A percentile compares a stretch with the other conserved stretches of the same genome.
phyloP scores from a whole-genome alignment of 2,888 invertebrate species.

The Thecocarcelia acutangulata region DNA sequence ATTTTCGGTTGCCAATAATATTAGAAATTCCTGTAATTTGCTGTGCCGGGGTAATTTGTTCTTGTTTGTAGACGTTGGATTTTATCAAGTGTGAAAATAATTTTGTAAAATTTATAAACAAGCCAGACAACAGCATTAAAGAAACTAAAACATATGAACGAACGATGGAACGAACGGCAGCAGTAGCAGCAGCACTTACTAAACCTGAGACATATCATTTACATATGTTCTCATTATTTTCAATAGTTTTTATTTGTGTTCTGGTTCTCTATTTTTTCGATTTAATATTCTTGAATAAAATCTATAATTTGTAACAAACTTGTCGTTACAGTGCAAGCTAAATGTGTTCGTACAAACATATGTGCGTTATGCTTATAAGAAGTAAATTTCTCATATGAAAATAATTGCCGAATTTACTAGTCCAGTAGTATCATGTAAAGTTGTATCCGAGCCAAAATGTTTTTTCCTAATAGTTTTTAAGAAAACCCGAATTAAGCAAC shows the following conservation, averaged over 20 bases:
- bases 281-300: constrained; percentile 37
- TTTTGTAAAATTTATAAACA: constrained; percentile 41
- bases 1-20: constrained; percentile 54
- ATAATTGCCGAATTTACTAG: too few species aligned
- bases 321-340: constrained; percentile 28
- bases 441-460: too few species aligned
- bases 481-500: too few species aligned
- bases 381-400: too few species aligned
- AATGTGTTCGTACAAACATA: not conserved
- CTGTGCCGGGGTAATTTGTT: constrained; percentile 54
- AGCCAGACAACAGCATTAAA: constrained; percentile 26
- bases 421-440: too few species aligned
- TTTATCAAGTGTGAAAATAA: constrained; percentile 61
- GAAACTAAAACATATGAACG: not conserved
- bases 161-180: not conserved
- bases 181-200: constrained; percentile 25
- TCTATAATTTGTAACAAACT: constrained; percentile 19
- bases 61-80: constrained; percentile 42
- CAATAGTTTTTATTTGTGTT: constrained; percentile 28
- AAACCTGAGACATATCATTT: constrained; percentile 66
- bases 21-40: constrained; percentile 61
- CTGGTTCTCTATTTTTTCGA: constrained; percentile 30
- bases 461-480: too few species aligned
- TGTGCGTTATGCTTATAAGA: too few species aligned
- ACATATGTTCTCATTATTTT: constrained; percentile 69